phyloP scores from a whole-genome alignment of 2,113 vertebrate genomes.

The Aepyceros melampus region DNA sequence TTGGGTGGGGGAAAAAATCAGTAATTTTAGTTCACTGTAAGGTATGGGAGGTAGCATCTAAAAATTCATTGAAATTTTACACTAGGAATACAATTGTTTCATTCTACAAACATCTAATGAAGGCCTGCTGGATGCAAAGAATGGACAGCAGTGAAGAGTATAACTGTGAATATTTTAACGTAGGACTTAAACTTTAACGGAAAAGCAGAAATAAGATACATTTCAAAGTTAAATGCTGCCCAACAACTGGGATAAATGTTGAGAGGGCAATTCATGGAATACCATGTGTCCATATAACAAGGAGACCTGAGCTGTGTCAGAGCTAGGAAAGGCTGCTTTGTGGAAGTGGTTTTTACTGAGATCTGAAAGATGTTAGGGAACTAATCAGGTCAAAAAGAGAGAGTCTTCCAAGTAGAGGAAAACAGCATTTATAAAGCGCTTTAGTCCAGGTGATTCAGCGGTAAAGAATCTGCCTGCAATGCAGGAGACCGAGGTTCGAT shows the following conservation, averaged over 20 bases:
- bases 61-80: neutral
- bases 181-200: neutral
- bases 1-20: neutral
- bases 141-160: neutral
- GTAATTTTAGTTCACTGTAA: neutral
- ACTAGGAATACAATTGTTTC: neutral
- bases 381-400: neutral
- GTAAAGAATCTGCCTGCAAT: neutral
- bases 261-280: neutral
- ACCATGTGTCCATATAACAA: neutral
- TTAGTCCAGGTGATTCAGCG: neutral
- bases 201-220: neutral
- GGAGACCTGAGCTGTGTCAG: no score
- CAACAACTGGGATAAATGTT: neutral
- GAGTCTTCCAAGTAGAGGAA: neutral
- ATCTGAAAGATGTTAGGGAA: neutral
- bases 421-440: neutral
- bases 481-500: neutral
- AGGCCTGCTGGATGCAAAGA: neutral
- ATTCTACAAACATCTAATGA: neutral
- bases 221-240: neutral
- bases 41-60: neutral
- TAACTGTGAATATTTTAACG: neutral
- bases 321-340: neutral
- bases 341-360: neutral